Conservation (phyloP, 2,888 invertebrate species). For the Hydriomena furcata region DNA sequence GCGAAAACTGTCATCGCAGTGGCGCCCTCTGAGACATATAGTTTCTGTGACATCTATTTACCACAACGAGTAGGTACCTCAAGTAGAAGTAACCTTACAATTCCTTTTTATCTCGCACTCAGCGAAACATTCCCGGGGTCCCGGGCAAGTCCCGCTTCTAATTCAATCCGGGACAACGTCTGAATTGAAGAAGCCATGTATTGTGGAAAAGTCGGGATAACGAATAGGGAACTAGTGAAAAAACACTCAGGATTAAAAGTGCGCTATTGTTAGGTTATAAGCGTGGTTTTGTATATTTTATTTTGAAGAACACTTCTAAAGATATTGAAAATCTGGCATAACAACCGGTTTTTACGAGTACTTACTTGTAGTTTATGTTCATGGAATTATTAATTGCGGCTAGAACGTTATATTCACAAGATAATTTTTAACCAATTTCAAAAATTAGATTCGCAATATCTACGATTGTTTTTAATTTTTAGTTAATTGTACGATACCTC, state of each 20-base stretch:
- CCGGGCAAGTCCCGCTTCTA: constrained; percentile 23
- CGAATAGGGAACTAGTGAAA: background rate
- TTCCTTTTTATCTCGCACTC: constrained; percentile 16
- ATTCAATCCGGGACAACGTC: constrained; percentile 32
- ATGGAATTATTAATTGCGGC: no score
- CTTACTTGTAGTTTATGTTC: no score
- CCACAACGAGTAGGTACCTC: background rate
- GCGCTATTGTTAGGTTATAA: background rate
- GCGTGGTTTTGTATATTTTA: background rate
- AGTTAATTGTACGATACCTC: no score
- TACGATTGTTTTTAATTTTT: no score
- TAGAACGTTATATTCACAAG: no score
- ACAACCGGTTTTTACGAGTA: no score
- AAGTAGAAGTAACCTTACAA: constrained; percentile 7
- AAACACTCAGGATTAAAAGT: background rate
- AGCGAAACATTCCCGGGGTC: constrained; percentile 13
- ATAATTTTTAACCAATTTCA: no score
- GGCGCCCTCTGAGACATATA: background rate
- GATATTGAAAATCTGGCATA: no score
- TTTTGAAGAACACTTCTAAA: background rate
- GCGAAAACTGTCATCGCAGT: constrained; percentile 2
- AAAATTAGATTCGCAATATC: no score
- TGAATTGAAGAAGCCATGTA: constrained; percentile 1
- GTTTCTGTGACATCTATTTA: constrained; percentile 4
- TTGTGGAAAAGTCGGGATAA: constrained; percentile 5